Evolutionary conservation across 1,140 invertebrate genomes (phyloP).

Genomic region (Nomia melanderi): DNA sequence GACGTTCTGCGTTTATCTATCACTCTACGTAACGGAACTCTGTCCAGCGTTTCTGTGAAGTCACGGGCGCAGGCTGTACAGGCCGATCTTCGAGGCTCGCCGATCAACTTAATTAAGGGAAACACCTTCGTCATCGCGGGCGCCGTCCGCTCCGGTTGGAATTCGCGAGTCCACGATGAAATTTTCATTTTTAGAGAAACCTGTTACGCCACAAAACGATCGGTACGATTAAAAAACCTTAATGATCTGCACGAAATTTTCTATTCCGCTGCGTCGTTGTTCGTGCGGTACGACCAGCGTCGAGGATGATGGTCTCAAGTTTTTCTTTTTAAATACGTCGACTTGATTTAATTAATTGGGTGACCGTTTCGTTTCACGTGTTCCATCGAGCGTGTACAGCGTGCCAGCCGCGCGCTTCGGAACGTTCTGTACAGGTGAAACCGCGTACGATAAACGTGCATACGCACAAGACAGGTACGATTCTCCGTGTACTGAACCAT

Average conservation of each 20-base stretch:
- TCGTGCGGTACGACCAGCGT: too few species aligned
- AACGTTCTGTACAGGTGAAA: neutral
- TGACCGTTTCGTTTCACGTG: too few species aligned
- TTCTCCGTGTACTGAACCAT: constrained; percentile 51
- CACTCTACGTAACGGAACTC: constrained; percentile 28
- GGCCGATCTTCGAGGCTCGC: neutral
- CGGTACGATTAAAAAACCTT: too few species aligned
- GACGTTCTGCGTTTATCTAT: constrained; percentile 42
- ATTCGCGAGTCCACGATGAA: too few species aligned
- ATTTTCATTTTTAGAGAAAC: too few species aligned
- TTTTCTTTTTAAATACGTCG: too few species aligned
- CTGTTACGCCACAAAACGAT: too few species aligned
- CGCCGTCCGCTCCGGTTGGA: neutral
- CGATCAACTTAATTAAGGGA: neutral
- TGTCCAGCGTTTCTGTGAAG: neutral
- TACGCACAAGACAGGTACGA: constrained; percentile 56
- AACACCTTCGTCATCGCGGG: neutral
- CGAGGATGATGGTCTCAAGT: too few species aligned
- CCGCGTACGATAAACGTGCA: constrained; percentile 34
- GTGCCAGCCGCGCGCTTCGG: neutral
- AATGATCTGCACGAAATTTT: too few species aligned
- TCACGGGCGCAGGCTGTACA: neutral
- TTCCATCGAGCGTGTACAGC: too few species aligned
- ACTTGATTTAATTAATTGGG: too few species aligned
- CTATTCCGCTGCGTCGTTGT: too few species aligned